Evolutionary conservation across 35 echinoderm and acorn worm genomes (phyloP).

Genomic region (Lytechinus variegatus): DNA sequence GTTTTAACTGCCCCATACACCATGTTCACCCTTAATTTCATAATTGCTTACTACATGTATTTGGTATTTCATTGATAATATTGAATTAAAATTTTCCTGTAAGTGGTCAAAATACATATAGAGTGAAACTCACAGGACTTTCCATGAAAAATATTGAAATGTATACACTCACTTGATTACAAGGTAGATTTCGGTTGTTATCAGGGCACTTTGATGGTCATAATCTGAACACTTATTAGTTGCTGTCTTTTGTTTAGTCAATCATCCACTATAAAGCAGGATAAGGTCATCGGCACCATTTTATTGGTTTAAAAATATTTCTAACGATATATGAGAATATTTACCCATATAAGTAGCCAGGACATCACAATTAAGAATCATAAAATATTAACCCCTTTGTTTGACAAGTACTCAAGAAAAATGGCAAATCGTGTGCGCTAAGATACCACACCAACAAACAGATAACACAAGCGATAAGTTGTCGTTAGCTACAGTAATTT

Average conservation of each 20-base stretch:
- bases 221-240: not conserved
- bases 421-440: not conserved
- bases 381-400: conserved; percentile 6
- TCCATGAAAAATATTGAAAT: not conserved
- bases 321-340: not conserved
- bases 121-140: not conserved
- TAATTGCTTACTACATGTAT: no score
- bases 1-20: no score
- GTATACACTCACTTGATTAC: not conserved
- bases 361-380: not conserved
- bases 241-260: not conserved
- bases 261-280: not conserved
- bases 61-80: no score
- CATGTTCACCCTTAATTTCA: no score
- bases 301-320: not conserved
- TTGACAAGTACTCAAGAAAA: not conserved
- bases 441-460: not conserved
- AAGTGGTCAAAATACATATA: not conserved
- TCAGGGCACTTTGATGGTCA: no score
- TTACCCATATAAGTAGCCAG: not conserved
- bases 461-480: not conserved
- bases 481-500: no score
- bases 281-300: not conserved
- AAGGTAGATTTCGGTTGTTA: not conserved
- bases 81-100: no score